A percentile compares a stretch with the other conserved stretches of the same genome.
phyloP scores from a whole-genome alignment of 2,888 invertebrate genomes.

The Limulus polyphemus region DNA sequence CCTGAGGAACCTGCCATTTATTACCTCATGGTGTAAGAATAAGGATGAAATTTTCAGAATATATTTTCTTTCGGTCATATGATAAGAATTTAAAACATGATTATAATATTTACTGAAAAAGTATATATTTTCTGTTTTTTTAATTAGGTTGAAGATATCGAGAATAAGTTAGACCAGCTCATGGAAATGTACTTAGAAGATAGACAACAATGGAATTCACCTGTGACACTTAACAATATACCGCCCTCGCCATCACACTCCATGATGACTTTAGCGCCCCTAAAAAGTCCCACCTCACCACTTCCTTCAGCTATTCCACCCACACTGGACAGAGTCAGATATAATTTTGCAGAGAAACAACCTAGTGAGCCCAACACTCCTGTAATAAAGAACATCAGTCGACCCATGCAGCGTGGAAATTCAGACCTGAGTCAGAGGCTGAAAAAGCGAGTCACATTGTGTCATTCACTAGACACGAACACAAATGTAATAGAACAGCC shows the following conservation, averaged over 20 bases:
- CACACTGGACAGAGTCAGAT: slow-evolving; percentile 42
- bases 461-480: slow-evolving; percentile 34
- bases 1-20: too few species aligned
- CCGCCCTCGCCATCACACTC: too few species aligned
- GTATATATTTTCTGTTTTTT: neutral
- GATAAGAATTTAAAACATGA: too few species aligned
- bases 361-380: slow-evolving; percentile 66
- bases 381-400: slow-evolving; percentile 46
- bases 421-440: slow-evolving; percentile 61
- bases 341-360: slow-evolving; percentile 61
- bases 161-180: slow-evolving; percentile 76
- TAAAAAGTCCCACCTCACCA: too few species aligned
- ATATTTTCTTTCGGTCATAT: too few species aligned
- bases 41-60: too few species aligned
- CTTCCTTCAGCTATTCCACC: slow-evolving; percentile 3
- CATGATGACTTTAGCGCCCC: too few species aligned
- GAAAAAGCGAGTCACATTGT: slow-evolving; percentile 70
- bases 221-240: slow-evolving; percentile 4
- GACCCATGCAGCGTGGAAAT: slow-evolving; percentile 34
- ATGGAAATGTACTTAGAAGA: slow-evolving; percentile 83
- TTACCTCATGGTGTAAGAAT: too few species aligned
- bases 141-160: slow-evolving; percentile 75
- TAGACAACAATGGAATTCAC: slow-evolving; percentile 37
- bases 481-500: too few species aligned
- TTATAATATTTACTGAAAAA: too few species aligned